These are phyloP conservation scores for Tapirus indicus DNA, from an alignment of 2,797 vertebrate genomes.

Conservation along the genomic window DNA sequence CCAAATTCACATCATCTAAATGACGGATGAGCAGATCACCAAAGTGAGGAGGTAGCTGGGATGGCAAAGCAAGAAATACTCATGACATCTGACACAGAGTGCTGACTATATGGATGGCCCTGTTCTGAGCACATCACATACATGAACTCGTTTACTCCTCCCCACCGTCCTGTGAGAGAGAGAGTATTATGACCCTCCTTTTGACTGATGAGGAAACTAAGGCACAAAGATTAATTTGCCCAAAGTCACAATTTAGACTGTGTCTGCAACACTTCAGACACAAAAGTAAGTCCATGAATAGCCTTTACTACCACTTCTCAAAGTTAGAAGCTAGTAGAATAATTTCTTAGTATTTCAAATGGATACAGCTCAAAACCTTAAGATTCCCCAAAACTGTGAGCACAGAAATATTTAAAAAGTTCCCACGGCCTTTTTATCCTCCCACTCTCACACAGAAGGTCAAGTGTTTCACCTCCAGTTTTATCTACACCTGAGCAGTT, in stretches of 20 bases:
- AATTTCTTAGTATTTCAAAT: background rate
- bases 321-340: background rate
- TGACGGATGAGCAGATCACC: background rate
- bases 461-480: background rate
- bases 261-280: background rate
- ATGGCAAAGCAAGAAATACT: background rate
- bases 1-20: background rate
- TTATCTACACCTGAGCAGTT: background rate
- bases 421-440: background rate
- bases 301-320: background rate
- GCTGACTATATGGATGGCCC: background rate
- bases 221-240: background rate
- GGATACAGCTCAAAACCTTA: background rate
- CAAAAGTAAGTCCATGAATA: background rate
- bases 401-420: background rate
- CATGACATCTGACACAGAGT: background rate
- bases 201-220: background rate
- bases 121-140: no score
- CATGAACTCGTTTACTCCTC: background rate
- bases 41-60: background rate
- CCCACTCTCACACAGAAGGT: accelerated
- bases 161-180: background rate
- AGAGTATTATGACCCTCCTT: background rate
- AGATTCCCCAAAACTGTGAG: background rate
- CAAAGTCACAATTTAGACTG: background rate